These are phyloP conservation scores for Pristionchus entomophagus DNA, from an alignment of 2,888 invertebrate genomes.

Conservation along the genomic window DNA sequence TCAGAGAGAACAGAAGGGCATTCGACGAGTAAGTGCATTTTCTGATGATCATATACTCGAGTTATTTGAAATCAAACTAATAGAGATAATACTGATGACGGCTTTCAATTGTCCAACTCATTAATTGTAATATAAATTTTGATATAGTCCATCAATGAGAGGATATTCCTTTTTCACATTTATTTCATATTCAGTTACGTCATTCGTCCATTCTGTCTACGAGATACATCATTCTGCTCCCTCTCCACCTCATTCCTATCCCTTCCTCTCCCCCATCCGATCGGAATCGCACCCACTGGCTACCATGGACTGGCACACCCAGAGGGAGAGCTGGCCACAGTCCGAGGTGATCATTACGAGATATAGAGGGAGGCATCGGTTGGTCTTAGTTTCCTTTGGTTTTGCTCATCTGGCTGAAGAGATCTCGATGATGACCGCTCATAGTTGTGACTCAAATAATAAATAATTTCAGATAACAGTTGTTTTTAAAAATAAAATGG, in stretches of 20 bases:
- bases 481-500: no score
- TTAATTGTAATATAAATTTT: no score
- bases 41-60: no score
- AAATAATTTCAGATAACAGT: neutral
- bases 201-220: conserved; percentile 86
- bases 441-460: neutral
- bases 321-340: conserved; percentile 89
- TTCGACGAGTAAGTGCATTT: conserved; percentile 83
- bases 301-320: conserved; percentile 92
- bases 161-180: no score
- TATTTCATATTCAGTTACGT: conserved; percentile 83
- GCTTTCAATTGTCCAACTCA: no score
- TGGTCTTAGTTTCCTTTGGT: no score
- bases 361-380: no score
- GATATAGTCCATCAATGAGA: no score
- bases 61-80: no score
- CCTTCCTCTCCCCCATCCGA: conserved; percentile 82
- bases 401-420: neutral
- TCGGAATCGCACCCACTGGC: conserved; percentile 90
- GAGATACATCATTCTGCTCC: conserved; percentile 84
- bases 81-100: no score
- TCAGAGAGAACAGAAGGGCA: conserved; percentile 80
- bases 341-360: conserved; percentile 81
- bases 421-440: neutral
- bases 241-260: conserved; percentile 78